A percentile compares a stretch with the other conserved stretches of the same genome.
Evolutionary conservation across 2,797 vertebrate genomes (phyloP).

Genomic region (Sylvia borin): DNA sequence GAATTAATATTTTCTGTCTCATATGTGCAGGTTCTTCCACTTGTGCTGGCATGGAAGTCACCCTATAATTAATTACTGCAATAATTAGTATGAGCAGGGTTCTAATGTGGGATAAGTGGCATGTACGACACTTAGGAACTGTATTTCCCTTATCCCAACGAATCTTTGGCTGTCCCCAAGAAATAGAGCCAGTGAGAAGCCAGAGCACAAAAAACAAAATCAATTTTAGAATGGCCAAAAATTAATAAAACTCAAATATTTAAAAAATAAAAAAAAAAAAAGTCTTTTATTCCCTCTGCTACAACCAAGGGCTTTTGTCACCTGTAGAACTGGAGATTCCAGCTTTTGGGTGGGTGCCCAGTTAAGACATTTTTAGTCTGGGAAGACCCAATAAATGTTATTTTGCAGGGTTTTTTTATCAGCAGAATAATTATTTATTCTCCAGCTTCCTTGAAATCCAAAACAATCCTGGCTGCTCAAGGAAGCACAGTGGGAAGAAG

Average conservation of each 20-base stretch:
- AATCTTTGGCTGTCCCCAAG: background rate
- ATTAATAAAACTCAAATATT: background rate
- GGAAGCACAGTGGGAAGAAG: background rate
- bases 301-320: background rate
- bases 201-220: background rate
- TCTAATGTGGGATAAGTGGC: background rate
- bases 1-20: background rate
- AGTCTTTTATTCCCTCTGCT: background rate
- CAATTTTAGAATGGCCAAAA: background rate
- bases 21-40: background rate
- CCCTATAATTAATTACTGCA: background rate
- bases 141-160: background rate
- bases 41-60: background rate
- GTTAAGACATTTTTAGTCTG: background rate
- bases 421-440: background rate
- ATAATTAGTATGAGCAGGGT: background rate
- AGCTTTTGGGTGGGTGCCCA: background rate
- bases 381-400: background rate
- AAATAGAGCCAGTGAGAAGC: background rate
- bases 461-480: background rate
- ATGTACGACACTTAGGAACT: fast-evolving
- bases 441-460: background rate
- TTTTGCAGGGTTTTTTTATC: background rate
- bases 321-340: background rate
- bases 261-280: too few species aligned